Evolutionary conservation across 2,888 invertebrate genomes (phyloP), one percentile per base, ranked within the genome.

Genomic region (Drosophila ustulata): DNA sequence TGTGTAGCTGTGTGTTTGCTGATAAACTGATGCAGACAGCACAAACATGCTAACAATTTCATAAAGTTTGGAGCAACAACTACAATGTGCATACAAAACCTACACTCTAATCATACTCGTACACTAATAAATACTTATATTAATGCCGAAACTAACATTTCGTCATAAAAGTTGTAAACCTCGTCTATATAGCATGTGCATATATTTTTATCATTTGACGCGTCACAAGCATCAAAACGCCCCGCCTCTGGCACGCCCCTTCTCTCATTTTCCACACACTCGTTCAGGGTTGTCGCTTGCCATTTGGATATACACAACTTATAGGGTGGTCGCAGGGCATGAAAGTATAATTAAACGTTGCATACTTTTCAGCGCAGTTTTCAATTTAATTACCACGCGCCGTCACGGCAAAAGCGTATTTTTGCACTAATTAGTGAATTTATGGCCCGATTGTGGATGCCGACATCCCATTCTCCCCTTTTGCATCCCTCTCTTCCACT

Each of bases 381-480:
- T 74, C 73, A 80, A 80, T 89, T 87, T 78, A 89, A 81, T 80
- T 83, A 71, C 58, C 59, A 50, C 63, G 30, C 37, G 37, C 70
- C 58, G 58, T 65, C 32, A 51, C 61, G 63, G 62, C 30, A 30
- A 30, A 30, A 79, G 70, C 67, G 68, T 66, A 86, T 78, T 74
- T 78, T 64, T 66, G 71, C 78, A 74, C 79, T 76, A 84, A 89
- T 84, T 84, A 84, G 87, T 80, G 69, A 82, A 78, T 68, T 88
- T 85, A 74, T 74, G 71, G 67, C 58, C 68, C 43, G 53, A 63
- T 55, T 57, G 62, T 53, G 80, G n/a, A 50, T 49, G 39, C n/a
- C 41, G 3, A 1, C 4, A 13, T 13, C 39, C 39, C 39, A 6
- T 18, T 18, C 18, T 13, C 13, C 7, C 2, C 4, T n/a, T 5